Evolutionary conservation across 2,113 vertebrate species (phyloP).

Genomic region (Edolisoma coerulescens): DNA sequence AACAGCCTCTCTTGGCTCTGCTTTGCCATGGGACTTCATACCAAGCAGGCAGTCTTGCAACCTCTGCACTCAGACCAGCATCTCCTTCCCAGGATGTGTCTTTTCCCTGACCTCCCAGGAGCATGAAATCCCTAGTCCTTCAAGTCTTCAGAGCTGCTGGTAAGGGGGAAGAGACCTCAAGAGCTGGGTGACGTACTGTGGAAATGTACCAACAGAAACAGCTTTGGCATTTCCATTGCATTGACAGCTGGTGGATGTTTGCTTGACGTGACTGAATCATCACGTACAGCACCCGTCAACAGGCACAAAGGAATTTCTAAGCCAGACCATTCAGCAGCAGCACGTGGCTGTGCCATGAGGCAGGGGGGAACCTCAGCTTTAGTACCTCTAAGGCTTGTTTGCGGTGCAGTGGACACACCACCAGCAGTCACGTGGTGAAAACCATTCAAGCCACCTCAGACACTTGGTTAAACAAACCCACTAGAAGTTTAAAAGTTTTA

Average conservation of each 20-base stretch:
- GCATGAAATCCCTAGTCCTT: not conserved
- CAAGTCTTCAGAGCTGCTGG: rapidly evolving
- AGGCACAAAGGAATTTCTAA: not conserved
- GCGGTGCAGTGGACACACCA: rapidly evolving
- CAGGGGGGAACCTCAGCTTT: not conserved
- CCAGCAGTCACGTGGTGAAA: not conserved
- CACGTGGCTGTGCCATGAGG: not conserved
- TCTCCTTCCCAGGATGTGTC: not conserved
- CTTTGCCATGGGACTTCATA: not conserved
- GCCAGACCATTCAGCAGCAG: not conserved
- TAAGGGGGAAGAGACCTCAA: not conserved
- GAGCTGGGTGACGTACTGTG: rapidly evolving
- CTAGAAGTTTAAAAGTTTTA: not conserved
- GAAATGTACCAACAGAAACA: not conserved
- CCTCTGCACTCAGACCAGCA: not conserved
- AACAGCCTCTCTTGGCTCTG: not conserved
- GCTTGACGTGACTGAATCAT: not conserved
- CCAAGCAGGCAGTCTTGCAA: not conserved
- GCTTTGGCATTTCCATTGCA: not conserved
- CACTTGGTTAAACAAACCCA: not conserved
- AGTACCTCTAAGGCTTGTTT: not conserved
- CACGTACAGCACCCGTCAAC: not conserved
- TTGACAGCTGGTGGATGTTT: not conserved
- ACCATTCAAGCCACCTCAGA: not conserved
- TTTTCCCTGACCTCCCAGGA: not conserved